Conservation (phyloP, 2,113 vertebrate genomes). For the Callionymus lyra region DNA sequence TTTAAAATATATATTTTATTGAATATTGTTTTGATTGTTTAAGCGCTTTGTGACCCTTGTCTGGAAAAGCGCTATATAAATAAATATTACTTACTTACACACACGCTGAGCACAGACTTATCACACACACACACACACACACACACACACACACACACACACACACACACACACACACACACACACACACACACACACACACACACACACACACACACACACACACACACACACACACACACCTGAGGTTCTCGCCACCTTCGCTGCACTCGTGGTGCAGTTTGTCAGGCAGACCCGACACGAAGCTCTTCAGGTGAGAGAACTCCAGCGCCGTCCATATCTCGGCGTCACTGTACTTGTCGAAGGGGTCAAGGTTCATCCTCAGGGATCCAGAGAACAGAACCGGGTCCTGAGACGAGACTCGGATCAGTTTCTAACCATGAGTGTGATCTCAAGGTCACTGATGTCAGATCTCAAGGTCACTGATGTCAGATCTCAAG, state of each 20-base stretch:
- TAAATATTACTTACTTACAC: too few species aligned
- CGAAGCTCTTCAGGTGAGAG: slow-evolving; percentile 84
- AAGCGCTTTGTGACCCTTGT: too few species aligned
- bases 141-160: slow-evolving; percentile 41
- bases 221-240: background rate
- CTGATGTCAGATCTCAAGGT: too few species aligned
- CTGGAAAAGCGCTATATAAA: too few species aligned
- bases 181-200: too few species aligned
- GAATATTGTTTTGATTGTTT: too few species aligned
- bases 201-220: background rate
- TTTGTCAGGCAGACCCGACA: slow-evolving; percentile 77
- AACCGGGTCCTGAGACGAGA: slow-evolving; percentile 77
- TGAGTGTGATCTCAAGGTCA: too few species aligned
- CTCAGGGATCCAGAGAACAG: slow-evolving; percentile 88
- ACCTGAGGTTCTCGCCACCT: slow-evolving; percentile 96
- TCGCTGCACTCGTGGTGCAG: slow-evolving; percentile 86
- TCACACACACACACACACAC: too few species aligned
- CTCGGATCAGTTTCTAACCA: too few species aligned
- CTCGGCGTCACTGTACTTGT: slow-evolving; percentile 78
- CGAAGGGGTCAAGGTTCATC: slow-evolving; percentile 93
- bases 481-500: too few species aligned
- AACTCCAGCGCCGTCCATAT: slow-evolving; percentile 83
- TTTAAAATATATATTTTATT: too few species aligned
- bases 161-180: slow-evolving; percentile 41
- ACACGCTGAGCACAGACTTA: background rate